Evolutionary conservation across 2,113 vertebrate species (phyloP).

Genomic region (Lophochroa leadbeateri): DNA sequence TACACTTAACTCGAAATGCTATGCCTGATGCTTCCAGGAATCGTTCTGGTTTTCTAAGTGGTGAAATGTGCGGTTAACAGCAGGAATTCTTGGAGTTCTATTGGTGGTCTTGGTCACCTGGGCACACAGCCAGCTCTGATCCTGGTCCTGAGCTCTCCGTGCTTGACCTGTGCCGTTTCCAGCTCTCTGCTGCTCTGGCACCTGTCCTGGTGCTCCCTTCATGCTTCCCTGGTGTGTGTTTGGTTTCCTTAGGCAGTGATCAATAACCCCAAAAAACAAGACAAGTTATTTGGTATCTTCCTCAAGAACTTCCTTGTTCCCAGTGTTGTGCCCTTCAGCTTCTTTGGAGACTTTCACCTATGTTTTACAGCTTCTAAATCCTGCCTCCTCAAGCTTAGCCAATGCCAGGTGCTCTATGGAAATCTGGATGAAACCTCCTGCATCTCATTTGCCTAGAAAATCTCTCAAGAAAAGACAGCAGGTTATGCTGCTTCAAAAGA

Average conservation of each 20-base stretch:
- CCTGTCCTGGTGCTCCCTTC: not conserved
- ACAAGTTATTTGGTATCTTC: not conserved
- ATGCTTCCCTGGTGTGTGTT: not conserved
- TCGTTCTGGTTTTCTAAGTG: not conserved
- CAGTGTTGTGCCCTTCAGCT: not conserved
- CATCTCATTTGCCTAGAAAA: slow-evolving; percentile 61
- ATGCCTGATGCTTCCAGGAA: not conserved
- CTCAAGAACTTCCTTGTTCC: not conserved
- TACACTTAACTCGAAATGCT: not conserved
- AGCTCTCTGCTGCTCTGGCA: not conserved
- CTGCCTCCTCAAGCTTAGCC: slow-evolving; percentile 27
- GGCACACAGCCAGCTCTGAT: not conserved
- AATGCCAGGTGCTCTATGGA: slow-evolving; percentile 53
- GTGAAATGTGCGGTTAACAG: not conserved
- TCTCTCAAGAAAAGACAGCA: slow-evolving; percentile 37
- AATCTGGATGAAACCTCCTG: slow-evolving; percentile 63
- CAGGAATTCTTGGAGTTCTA: not conserved
- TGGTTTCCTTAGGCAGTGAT: not conserved
- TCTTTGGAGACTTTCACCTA: not conserved
- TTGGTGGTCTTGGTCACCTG: not conserved
- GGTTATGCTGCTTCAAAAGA: not conserved
- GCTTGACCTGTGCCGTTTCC: not conserved
- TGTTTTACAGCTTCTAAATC: not conserved
- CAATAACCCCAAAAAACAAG: not conserved
- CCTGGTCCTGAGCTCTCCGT: not conserved